Conservation (phyloP, 2,113 vertebrate genomes). For the Misgurnus anguillicaudatus region DNA sequence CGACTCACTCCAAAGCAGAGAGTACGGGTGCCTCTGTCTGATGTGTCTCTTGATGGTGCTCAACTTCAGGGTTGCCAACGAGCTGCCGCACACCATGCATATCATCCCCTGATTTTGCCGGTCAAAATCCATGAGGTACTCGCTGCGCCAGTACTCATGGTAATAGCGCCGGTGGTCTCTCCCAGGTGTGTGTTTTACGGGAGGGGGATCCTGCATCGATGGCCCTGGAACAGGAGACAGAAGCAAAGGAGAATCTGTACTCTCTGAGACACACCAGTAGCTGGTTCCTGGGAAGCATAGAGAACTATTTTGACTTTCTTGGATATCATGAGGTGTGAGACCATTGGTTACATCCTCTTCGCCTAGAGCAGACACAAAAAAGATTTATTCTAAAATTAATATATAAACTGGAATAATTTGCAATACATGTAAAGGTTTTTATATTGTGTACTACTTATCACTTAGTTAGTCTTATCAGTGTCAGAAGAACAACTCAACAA, state of each 20-base stretch:
- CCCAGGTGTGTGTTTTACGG: conserved; percentile 79
- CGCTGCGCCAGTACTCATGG: conserved; percentile 92
- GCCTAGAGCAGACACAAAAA: conserved; percentile 44
- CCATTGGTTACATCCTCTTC: conserved; percentile 68
- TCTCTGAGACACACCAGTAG: conserved; percentile 78
- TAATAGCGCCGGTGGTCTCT: conserved; percentile 91
- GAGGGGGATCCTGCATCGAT: conserved; percentile 69
- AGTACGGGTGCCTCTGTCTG: conserved; percentile 89
- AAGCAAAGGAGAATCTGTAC: conserved; percentile 68
- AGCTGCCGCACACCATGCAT: conserved; percentile 94
- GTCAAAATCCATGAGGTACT: conserved; percentile 94
- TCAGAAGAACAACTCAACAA: no score
- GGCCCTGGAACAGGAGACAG: conserved; percentile 70
- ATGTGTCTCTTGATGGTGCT: conserved; percentile 96
- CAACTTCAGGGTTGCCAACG: conserved; percentile 88
- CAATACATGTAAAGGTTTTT: no score
- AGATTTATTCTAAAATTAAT: not conserved
- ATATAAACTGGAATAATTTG: not conserved
- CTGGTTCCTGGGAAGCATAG: conserved; percentile 72
- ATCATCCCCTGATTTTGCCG: conserved; percentile 87
- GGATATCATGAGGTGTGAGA: conserved; percentile 57
- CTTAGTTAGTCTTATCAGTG: no score
- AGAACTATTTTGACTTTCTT: conserved; percentile 45
- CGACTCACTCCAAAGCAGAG: conserved; percentile 82
- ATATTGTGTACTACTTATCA: no score